Evolutionary conservation across 2,888 invertebrate species (phyloP).

Genomic region (Anagyrus pseudococci): DNA sequence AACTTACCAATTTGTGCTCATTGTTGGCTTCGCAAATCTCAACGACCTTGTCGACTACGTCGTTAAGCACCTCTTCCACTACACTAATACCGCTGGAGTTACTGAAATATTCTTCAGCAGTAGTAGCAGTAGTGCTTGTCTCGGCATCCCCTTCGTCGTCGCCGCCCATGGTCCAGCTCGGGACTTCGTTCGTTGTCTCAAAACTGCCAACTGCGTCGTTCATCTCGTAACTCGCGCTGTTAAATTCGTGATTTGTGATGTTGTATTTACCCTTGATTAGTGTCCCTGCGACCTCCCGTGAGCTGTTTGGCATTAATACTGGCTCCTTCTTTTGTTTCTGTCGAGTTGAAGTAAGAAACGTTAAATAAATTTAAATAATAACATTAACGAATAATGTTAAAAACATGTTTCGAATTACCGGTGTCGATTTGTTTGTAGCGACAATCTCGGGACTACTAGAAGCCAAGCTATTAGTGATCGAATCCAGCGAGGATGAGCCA

Average conservation of each 20-base stretch:
- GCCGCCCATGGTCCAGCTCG: constrained; percentile 65
- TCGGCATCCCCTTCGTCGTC: constrained; percentile 64
- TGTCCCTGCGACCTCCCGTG: constrained; percentile 56
- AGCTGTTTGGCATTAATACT: constrained; percentile 49
- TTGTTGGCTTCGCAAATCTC: constrained; percentile 52
- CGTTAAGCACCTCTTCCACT: constrained; percentile 67
- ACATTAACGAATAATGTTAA: background rate
- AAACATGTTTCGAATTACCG: constrained; percentile 7
- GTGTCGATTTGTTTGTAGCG: constrained; percentile 16
- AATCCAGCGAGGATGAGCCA: constrained; percentile 57
- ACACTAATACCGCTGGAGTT: constrained; percentile 61
- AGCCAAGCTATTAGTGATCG: constrained; percentile 57
- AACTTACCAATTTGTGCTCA: constrained; percentile 48
- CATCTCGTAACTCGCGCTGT: constrained; percentile 49
- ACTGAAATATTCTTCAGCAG: constrained; percentile 74
- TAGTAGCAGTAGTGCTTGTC: constrained; percentile 66
- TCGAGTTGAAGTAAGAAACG: background rate
- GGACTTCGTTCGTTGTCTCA: constrained; percentile 62
- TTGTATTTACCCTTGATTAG: constrained; percentile 57
- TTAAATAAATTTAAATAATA: background rate
- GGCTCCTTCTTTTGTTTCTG: constrained; percentile 44
- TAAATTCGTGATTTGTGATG: constrained; percentile 57
- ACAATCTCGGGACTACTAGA: constrained; percentile 56
- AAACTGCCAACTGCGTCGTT: constrained; percentile 58
- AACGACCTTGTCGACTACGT: constrained; percentile 66